Conservation (phyloP, 2,113 vertebrate genomes). For the Boulengeromyrus knoepffleri region DNA sequence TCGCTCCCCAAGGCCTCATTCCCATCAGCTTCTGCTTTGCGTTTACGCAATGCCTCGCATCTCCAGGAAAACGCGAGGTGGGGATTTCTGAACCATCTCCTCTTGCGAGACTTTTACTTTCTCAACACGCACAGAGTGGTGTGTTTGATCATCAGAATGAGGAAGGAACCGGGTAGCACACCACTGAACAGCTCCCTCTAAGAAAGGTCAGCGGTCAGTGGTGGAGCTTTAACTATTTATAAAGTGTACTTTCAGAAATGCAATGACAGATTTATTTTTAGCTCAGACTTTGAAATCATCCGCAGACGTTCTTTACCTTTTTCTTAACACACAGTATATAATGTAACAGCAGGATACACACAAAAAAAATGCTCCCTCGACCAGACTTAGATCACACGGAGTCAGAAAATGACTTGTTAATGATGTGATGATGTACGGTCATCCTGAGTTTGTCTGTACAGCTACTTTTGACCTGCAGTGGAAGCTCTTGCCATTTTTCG, state of each 20-base stretch:
- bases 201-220: not conserved
- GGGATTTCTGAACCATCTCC: not conserved
- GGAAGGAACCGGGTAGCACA: not conserved
- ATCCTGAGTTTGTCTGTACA: not conserved
- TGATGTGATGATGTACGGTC: not conserved
- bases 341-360: not conserved
- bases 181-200: not conserved
- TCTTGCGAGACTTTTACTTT: conserved; percentile 1
- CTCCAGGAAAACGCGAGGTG: not conserved
- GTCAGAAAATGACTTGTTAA: not conserved
- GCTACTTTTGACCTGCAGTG: not conserved
- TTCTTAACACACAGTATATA: not conserved
- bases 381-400: not conserved
- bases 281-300: not conserved
- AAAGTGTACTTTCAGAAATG: not conserved
- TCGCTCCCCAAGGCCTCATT: not conserved
- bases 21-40: not conserved
- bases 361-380: not conserved
- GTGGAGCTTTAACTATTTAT: not conserved
- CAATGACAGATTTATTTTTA: not conserved
- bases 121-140: not conserved
- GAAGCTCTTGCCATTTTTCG: not conserved
- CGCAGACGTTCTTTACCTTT: not conserved
- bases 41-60: not conserved
- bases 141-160: not conserved